Evolutionary conservation across 2,113 vertebrate species (phyloP), one percentile per base, ranked within the genome.

Genomic region (Corynorhinus townsendii): DNA sequence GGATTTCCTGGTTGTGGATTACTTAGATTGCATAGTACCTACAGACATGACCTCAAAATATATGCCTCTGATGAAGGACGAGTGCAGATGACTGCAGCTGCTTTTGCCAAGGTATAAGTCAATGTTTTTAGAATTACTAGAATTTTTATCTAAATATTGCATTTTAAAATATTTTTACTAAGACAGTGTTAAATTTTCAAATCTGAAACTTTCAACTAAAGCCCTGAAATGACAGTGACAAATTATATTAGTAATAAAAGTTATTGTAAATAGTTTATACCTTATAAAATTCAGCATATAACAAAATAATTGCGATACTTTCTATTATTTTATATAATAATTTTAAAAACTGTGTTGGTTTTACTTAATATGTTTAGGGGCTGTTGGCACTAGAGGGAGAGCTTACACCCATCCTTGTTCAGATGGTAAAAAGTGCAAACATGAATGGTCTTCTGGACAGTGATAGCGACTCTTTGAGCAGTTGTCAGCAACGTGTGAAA

Each of bases 381-480:
- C 97, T 99, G 3, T 95, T 99, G 94, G 99, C 99, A 22, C 97
- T 99, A 93, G 99, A 99, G 92, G 99, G 99, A 43, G 99, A 99
- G 95, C 98, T 99, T 86, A 99, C 99, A 5, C 99, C 99, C 92
- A 99, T 99, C 97, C 98, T 99, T 92, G 99, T 99, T 85, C 99
- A 99, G 96, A 99, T 99, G 99, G 99, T 99, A 76, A 99, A 99
- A 98, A 99, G 99, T 96, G 99, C 99, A 90, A 99, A 99, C 92
- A 99, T 99, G 99, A 99, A 99, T 72, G 99, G 99, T 85, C 98
- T 99, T n/a, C 96, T 99, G 97, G 99, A 99, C 96, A 99, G 99
- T 7, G 99, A 99, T 92, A 99, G 99, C 81, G 99, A 99, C 94
- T 99, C 99, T 68, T 90, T 99, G 89, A 99, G 98, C 97, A 99